Evolutionary conservation across 2,113 vertebrate species (phyloP), one percentile per base, ranked within the genome.

Genomic region (Oreochromis tanganicae): DNA sequence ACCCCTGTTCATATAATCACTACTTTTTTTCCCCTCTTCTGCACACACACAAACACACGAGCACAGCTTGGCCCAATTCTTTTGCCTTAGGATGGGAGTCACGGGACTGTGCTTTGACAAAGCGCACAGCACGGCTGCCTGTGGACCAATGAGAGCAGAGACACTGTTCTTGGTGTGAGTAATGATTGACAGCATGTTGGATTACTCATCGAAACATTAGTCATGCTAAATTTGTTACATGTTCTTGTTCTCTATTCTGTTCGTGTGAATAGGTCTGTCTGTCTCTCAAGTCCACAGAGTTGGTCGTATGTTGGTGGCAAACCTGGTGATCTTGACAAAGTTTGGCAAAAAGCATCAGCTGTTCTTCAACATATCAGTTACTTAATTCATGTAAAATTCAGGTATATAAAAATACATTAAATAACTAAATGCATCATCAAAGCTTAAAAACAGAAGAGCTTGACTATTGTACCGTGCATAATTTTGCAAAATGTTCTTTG

Each of bases 171-270:
- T 19, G 29, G 75, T 85, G 88, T 91, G 92, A 93, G 90, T 92
- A 94, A 95, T 95, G 88, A 95, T 94, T 93, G 93, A 94, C 92
- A 93, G 89, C 89, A 87, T 92, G 93, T 83, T 82, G 82, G 50
- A 93, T 96, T 94, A 94, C 92, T 96, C 94, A 95, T 71, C 71
- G 10, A 71, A 57, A 80, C 86, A 87, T 95, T 94, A 95, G 91
- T 95, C 95, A 95, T 29, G 83, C 79, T 90, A 88, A 91, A 89
- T 93, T 91, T 90, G 89, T 91, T 91, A 78, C 91, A 92, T 94
- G 93, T 92, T 93, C 94, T 91, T 90, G 90, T 95, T 90, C 88
- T 88, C 75, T 56, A 34, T 79, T 94, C 84, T 85, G 89, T 82
- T 55, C 16, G 91, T 90, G 93, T 92, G 88, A 94, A 90, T n/a